Evolutionary conservation across 2,797 vertebrate species (phyloP).

Genomic region (Ammospiza maritima): DNA sequence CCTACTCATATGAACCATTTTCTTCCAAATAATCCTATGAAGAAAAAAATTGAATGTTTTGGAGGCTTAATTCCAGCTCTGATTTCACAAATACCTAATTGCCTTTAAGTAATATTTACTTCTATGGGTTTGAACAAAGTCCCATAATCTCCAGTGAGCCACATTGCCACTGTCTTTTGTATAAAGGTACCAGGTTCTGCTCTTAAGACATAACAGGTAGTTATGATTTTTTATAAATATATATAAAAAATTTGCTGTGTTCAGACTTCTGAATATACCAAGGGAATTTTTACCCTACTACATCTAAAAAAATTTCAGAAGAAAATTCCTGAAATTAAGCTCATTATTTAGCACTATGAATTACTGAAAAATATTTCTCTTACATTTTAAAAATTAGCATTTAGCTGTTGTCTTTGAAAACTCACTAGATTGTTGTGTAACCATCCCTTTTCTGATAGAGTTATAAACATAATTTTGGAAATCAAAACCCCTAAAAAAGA

Average conservation of each 20-base stretch:
- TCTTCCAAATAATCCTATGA: neutral
- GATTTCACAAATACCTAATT: neutral
- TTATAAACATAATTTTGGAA: neutral
- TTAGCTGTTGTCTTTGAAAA: neutral
- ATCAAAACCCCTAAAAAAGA: neutral
- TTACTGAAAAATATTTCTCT: neutral
- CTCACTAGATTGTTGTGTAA: neutral
- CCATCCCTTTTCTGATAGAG: neutral
- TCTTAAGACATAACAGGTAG: neutral
- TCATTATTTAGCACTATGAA: neutral
- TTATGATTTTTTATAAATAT: neutral
- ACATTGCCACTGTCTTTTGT: neutral
- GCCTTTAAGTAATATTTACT: neutral
- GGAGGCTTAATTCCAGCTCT: neutral
- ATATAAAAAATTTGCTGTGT: neutral
- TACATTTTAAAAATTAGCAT: neutral
- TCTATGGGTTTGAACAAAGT: neutral
- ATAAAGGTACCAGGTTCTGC: neutral
- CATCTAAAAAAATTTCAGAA: neutral
- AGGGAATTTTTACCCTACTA: neutral
- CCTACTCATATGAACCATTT: neutral
- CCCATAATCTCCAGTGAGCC: neutral
- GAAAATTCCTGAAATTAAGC: neutral
- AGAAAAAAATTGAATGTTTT: neutral
- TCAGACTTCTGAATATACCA: neutral